These are phyloP conservation scores for Drepanosiphum platanoidis DNA, from an alignment of 2,888 invertebrate species.

Conservation along the genomic window DNA sequence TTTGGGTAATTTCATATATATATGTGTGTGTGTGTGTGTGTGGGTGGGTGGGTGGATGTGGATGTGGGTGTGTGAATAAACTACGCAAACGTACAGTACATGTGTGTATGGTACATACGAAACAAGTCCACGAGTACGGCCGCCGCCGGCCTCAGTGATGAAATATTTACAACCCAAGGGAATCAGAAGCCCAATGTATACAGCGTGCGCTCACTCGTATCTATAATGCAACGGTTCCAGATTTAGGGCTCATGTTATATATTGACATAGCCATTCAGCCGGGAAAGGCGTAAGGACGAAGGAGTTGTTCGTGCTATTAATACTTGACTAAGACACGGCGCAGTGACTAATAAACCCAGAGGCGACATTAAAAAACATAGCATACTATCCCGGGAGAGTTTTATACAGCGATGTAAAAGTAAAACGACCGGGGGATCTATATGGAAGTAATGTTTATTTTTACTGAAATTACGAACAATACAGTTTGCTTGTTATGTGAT, in stretches of 20 bases:
- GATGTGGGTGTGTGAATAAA: background rate
- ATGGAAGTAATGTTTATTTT: background rate
- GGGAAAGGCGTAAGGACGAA: constrained; percentile 35
- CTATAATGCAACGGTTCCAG: constrained; percentile 59
- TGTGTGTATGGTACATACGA: background rate
- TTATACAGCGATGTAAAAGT: background rate
- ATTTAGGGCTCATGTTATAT: constrained; percentile 46
- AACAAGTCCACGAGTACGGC: constrained; percentile 11
- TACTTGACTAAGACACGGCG: constrained; percentile 53
- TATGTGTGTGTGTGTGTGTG: background rate
- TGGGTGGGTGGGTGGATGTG: background rate
- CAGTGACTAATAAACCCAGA: constrained; percentile 33
- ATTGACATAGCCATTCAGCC: constrained; percentile 52
- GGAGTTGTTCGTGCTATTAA: constrained; percentile 30
- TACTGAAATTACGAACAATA: background rate
- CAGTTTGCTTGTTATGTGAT: background rate
- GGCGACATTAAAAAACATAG: constrained; percentile 38
- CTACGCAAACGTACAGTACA: background rate
- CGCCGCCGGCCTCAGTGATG: constrained; percentile 43
- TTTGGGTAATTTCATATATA: background rate
- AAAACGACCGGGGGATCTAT: background rate
- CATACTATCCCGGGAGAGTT: background rate
- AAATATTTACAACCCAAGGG: constrained; percentile 60
- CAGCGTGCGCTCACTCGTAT: constrained; percentile 19
- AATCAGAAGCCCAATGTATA: constrained; percentile 36